These are phyloP conservation scores for Rhea pennata DNA, from an alignment of 2,113 vertebrate species.

Conservation along the genomic window DNA sequence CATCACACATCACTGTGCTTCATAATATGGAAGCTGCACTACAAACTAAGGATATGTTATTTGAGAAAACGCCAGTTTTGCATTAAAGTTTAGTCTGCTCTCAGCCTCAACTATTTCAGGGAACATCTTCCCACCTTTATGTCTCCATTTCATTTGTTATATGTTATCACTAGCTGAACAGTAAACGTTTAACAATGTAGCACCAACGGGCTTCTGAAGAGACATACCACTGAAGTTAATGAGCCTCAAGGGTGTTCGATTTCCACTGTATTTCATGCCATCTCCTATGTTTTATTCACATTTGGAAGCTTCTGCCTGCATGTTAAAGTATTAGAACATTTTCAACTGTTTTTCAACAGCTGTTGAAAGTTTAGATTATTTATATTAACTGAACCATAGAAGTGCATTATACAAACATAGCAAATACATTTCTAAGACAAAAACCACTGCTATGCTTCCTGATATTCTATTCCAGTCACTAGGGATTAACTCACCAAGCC, in stretches of 20 bases:
- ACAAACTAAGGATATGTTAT: not conserved
- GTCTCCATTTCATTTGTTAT: not conserved
- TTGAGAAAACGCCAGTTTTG: not conserved
- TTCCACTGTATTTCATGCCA: not conserved
- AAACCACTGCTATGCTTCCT: not conserved
- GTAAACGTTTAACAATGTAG: not conserved
- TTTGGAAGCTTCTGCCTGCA: not conserved
- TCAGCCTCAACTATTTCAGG: not conserved
- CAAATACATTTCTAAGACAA: not conserved
- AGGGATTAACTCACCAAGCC: not conserved
- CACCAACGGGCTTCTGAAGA: not conserved
- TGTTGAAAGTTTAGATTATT: not conserved
- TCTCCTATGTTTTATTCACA: not conserved
- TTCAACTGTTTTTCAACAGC: not conserved
- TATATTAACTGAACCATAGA: not conserved
- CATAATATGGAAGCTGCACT: not conserved
- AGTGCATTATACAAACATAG: not conserved
- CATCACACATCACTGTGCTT: not conserved
- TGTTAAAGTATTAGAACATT: not conserved
- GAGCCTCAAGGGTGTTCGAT: not conserved
- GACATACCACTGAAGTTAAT: not conserved
- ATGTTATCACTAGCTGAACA: not conserved
- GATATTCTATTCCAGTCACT: not conserved
- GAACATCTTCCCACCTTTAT: rapidly evolving
- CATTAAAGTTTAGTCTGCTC: not conserved